Base-by-base conservation (phyloP, 2,888 invertebrate genomes). In the Dolomedes plantarius region DNA sequence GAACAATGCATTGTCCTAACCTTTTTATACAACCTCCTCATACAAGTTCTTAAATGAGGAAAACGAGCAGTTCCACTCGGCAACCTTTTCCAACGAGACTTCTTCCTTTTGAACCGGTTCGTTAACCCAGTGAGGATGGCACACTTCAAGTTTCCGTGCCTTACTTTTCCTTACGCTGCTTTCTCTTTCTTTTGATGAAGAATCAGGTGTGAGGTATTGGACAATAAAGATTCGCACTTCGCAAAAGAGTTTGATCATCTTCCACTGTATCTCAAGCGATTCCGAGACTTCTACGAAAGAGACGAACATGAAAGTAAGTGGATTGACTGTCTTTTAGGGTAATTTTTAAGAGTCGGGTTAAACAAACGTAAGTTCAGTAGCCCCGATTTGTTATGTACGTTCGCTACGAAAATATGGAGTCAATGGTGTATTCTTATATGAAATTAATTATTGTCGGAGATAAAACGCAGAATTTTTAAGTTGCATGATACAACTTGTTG, bases 91-190 rank as follows among this genome's bases (percentile, higher is more conserved):
- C 6, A 11, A n/a, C n/a, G 6, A 23, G 23, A 23, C 56, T 23
- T 23, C 56, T 23, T 56, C 56, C 56, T 56, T 1, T 56, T 23
- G 23, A 56, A 23, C 56, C 56, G 56, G 56, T 56, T 56, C 56
- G 56, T 16, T 23, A 56, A 56, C 56, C 56, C 23, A 56, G 23
- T 23, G 56, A 56, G 56, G 56, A 56, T 56, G 56, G 56, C 56
- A 56, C 56, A 56, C 23, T 16, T 16, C 3, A 1, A 5, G 56
- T 56, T 56, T 56, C 56, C 56, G 56, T 56, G 56, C 19, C 56
- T 16, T 23, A 56, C 56, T 56, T 46, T 56, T 56, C 56, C 56
- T 56, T 23, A 23, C 56, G 56, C 19, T 23, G 56, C 7, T 23
- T 23, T n/a, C 56, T 5, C 56, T 46, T 46, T 46, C 46, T 16